phyloP scores from a whole-genome alignment of 2,113 vertebrate species.

The Cavia aperea region DNA sequence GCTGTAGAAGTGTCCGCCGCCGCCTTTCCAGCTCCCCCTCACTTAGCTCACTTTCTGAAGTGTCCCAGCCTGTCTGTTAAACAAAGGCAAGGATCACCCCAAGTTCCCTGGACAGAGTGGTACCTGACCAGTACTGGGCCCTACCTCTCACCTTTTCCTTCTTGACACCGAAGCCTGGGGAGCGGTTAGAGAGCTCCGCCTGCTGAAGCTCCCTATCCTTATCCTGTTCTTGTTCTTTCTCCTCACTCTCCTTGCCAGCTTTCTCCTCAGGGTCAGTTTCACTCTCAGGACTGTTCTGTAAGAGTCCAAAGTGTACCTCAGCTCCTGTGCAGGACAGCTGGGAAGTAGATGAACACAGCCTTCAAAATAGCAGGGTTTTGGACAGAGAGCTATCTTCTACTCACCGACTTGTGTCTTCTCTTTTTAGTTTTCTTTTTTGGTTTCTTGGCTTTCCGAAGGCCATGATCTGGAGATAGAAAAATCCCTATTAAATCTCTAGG shows the following conservation, averaged over 20 bases:
- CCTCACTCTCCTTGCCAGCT: conserved; percentile 67
- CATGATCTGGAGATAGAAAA: conserved; percentile 69
- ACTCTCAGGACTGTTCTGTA: conserved; percentile 76
- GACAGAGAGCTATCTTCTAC: conserved; percentile 45
- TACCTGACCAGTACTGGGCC: not conserved
- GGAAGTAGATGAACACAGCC: conserved; percentile 6
- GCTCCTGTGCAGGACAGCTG: conserved; percentile 7
- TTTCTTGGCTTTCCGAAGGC: conserved; percentile 76
- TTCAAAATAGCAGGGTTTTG: conserved; percentile 15
- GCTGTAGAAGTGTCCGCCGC: conserved; percentile 77
- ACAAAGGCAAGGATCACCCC: conserved; percentile 54
- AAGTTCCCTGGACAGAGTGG: not conserved
- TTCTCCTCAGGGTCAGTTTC: conserved; percentile 74
- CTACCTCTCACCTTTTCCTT: conserved; percentile 75
- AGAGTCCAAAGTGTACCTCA: conserved; percentile 58
- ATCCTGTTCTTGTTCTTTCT: conserved; percentile 68
- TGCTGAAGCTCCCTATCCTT: conserved; percentile 70
- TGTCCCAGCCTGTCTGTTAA: conserved; percentile 78
- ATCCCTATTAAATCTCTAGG: not conserved
- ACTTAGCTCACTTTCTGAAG: conserved; percentile 79
- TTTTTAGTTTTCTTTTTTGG: conserved; percentile 81
- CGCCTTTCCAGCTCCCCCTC: conserved; percentile 78
- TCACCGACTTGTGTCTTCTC: conserved; percentile 78
- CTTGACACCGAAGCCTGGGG: conserved; percentile 70
- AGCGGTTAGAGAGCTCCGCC: conserved; percentile 64